Conservation (phyloP, 2,888 invertebrate genomes). For the Rhingia campestris region DNA sequence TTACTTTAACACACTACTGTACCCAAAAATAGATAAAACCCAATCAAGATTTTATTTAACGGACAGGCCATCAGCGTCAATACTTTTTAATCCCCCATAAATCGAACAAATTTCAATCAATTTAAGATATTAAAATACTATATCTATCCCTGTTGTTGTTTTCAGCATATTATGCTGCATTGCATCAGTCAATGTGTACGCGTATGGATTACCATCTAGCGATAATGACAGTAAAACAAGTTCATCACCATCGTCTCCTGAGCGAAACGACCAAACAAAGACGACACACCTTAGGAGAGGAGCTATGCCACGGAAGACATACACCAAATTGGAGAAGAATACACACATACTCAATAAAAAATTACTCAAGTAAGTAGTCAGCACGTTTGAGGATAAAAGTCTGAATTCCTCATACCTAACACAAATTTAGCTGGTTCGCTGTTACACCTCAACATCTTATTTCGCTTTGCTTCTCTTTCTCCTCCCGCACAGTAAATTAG, state of each 20-base stretch:
- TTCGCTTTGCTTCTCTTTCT: constrained; percentile 84
- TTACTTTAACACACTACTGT: too few species aligned
- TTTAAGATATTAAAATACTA: constrained; percentile 14
- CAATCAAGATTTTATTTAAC: constrained; percentile 22
- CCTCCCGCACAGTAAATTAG: constrained; percentile 85
- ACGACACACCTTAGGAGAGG: constrained; percentile 24
- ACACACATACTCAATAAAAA: constrained; percentile 81
- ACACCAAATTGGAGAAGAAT: constrained; percentile 75
- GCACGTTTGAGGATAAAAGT: constrained; percentile 23
- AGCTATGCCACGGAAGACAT: constrained; percentile 28
- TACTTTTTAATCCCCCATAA: constrained; percentile 38
- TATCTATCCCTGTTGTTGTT: constrained; percentile 30
- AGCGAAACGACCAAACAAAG: constrained; percentile 58
- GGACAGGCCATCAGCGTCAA: neutral
- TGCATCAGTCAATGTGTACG: constrained; percentile 72
- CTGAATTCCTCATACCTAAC: constrained; percentile 52
- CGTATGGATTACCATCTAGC: constrained; percentile 70
- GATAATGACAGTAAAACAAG: constrained; percentile 64
- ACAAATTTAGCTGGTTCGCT: constrained; percentile 24
- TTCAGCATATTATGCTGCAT: constrained; percentile 78
- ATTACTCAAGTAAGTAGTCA: constrained; percentile 79
- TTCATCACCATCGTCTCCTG: constrained; percentile 52
- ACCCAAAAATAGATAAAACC: constrained; percentile 5
- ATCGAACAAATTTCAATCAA: constrained; percentile 48
- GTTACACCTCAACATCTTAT: constrained; percentile 24